phyloP scores from a whole-genome alignment of 2,888 invertebrate species.

The Drosophila mercatorum region DNA sequence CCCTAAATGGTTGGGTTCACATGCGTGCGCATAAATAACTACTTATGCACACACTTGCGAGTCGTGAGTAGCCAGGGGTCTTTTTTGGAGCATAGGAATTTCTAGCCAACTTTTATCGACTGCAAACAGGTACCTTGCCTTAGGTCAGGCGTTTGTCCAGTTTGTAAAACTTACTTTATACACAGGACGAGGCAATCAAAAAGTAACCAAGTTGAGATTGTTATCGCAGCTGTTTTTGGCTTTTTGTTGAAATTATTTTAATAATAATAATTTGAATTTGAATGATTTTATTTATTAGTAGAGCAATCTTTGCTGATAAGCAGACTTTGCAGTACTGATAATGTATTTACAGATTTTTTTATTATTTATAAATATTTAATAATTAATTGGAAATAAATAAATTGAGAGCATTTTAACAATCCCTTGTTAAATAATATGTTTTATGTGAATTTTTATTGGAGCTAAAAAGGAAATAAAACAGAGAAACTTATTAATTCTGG shows the following conservation, averaged over 20 bases:
- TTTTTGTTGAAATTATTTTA: not conserved
- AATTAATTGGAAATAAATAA: not conserved
- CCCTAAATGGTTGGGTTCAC: slow-evolving; percentile 32
- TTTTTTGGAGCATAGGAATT: slow-evolving; percentile 5
- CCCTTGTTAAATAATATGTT: too few species aligned
- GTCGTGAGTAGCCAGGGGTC: slow-evolving; percentile 6
- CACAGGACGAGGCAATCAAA: not conserved
- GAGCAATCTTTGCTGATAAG: not conserved
- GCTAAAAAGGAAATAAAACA: too few species aligned
- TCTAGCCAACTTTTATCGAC: not conserved
- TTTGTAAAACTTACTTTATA: not conserved
- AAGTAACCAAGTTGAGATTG: not conserved
- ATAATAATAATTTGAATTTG: not conserved
- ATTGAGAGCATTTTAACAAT: not conserved
- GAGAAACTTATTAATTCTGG: too few species aligned
- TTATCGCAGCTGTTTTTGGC: not conserved
- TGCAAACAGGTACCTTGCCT: not conserved
- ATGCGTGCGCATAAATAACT: slow-evolving; percentile 14
- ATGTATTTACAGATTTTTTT: not conserved
- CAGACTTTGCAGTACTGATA: not conserved
- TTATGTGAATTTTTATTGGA: too few species aligned
- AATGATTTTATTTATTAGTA: not conserved
- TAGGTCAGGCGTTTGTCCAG: not conserved
- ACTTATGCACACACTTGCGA: slow-evolving; percentile 2
- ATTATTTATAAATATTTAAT: not conserved